Evolutionary conservation across 2,113 vertebrate genomes (phyloP).

Genomic region (Mola mola): DNA sequence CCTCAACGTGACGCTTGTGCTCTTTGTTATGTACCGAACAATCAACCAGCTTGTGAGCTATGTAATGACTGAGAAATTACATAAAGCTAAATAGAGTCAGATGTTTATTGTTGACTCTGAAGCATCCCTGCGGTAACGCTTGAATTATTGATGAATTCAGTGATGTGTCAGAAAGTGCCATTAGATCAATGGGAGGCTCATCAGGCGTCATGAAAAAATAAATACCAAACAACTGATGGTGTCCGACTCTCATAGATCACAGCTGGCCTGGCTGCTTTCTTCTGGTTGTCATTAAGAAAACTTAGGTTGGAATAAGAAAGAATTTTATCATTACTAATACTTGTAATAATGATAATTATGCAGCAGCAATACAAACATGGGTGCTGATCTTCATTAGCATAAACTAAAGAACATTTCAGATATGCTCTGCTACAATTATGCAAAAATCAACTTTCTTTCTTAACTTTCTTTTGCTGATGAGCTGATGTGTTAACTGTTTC

Average conservation of each 20-base stretch:
- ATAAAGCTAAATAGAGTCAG: constrained; percentile 36
- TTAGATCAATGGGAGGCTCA: constrained; percentile 35
- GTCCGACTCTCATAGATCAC: too few species aligned
- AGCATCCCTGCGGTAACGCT: constrained; percentile 42
- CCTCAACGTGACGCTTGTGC: background rate
- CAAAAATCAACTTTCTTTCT: constrained; percentile 46
- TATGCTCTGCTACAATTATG: constrained; percentile 43
- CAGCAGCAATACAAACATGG: constrained; percentile 4
- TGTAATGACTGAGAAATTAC: constrained; percentile 43
- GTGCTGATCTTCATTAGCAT: too few species aligned
- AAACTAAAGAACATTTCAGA: too few species aligned
- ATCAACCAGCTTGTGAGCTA: constrained; percentile 27
- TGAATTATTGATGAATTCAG: constrained; percentile 28
- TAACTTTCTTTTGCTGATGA: constrained; percentile 9
- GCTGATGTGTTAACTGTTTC: constrained; percentile 35
- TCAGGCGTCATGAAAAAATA: constrained; percentile 38
- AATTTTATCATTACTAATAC: too few species aligned
- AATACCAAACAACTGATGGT: constrained; percentile 32
- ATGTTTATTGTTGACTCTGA: constrained; percentile 43
- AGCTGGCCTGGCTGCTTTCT: too few species aligned
- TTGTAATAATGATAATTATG: too few species aligned
- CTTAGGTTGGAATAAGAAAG: too few species aligned
- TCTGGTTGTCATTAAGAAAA: too few species aligned
- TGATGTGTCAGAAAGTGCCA: constrained; percentile 37
- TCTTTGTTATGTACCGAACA: constrained; percentile 7